These are phyloP conservation scores for Drosophila parthenogenetica DNA, from an alignment of 2,888 invertebrate genomes.

Conservation along the genomic window DNA sequence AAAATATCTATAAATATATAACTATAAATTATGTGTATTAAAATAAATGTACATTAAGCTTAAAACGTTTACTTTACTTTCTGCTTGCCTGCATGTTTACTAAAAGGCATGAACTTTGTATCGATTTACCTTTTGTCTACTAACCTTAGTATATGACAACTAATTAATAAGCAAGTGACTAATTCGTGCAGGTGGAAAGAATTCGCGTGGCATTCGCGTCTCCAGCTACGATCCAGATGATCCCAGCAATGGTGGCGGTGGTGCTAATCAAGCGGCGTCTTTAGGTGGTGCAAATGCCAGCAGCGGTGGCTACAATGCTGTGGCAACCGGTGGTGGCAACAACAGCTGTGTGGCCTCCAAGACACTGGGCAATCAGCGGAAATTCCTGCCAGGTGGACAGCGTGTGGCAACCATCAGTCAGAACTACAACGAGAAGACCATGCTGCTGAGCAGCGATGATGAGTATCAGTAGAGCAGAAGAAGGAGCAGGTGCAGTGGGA, in stretches of 20 bases:
- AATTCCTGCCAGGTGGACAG: slow-evolving; percentile 88
- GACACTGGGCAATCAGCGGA: slow-evolving; percentile 85
- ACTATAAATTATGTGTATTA: slow-evolving; percentile 55
- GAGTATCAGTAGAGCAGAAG: slow-evolving; percentile 90
- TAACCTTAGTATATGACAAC: slow-evolving; percentile 6
- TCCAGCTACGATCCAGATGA: slow-evolving; percentile 90
- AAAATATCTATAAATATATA: slow-evolving; percentile 60
- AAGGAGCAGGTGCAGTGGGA: background rate
- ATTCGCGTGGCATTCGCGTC: slow-evolving; percentile 88
- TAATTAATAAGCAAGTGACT: slow-evolving; percentile 45
- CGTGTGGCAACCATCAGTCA: slow-evolving; percentile 92
- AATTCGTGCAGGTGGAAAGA: slow-evolving; percentile 86
- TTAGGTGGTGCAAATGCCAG: slow-evolving; percentile 56
- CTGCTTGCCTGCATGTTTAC: slow-evolving; percentile 56
- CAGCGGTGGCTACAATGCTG: slow-evolving; percentile 82
- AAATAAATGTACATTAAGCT: slow-evolving; percentile 77
- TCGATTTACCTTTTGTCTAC: background rate
- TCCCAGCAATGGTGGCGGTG: slow-evolving; percentile 83
- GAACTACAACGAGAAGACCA: slow-evolving; percentile 98
- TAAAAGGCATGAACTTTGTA: slow-evolving; percentile 36
- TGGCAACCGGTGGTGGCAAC: slow-evolving; percentile 61
- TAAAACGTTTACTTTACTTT: slow-evolving; percentile 50
- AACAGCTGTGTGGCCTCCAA: slow-evolving; percentile 85
- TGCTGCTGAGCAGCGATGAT: slow-evolving; percentile 97
- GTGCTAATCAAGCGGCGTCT: slow-evolving; percentile 40